Percentiles rank a stretch among this genome's conserved stretches.
Evolutionary conservation across 2,888 invertebrate genomes (phyloP).

Genomic region (Orthosia cruda): DNA sequence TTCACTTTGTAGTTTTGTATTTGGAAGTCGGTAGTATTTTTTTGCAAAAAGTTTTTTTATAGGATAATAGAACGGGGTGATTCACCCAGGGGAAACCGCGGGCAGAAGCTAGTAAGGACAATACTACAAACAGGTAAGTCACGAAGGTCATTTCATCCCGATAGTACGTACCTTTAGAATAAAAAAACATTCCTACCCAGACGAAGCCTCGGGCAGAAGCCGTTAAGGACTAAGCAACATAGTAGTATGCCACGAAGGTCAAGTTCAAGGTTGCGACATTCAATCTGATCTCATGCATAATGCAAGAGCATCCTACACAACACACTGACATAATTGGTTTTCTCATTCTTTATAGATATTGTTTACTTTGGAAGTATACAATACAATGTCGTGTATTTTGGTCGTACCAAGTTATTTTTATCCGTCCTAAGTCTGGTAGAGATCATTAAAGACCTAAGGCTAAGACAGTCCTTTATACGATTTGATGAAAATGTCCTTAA

Average conservation of each 20-base stretch:
- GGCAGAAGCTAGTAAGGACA: too few species aligned
- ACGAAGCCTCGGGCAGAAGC: neutral
- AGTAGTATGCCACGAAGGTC: constrained; percentile 40
- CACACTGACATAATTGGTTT: constrained; percentile 41
- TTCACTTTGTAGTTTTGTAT: too few species aligned
- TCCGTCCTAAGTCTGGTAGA: neutral
- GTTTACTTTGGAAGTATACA: constrained; percentile 12
- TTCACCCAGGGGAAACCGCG: too few species aligned
- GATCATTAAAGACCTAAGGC: neutral
- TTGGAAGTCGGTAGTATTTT: too few species aligned
- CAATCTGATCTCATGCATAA: constrained; percentile 55
- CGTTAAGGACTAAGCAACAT: neutral
- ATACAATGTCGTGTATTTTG: neutral
- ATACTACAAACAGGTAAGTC: neutral
- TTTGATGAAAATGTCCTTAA: too few species aligned
- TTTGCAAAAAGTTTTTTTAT: too few species aligned
- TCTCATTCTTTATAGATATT: constrained; percentile 38
- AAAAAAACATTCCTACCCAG: neutral
- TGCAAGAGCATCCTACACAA: constrained; percentile 48
- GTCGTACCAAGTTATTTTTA: neutral
- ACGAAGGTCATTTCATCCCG: neutral
- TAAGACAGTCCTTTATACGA: neutral
- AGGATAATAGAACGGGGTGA: too few species aligned
- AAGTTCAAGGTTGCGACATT: constrained; percentile 64
- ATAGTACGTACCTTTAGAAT: neutral